Evolutionary conservation across 1,140 invertebrate genomes (phyloP).

Genomic region (Lethrus apterus): DNA sequence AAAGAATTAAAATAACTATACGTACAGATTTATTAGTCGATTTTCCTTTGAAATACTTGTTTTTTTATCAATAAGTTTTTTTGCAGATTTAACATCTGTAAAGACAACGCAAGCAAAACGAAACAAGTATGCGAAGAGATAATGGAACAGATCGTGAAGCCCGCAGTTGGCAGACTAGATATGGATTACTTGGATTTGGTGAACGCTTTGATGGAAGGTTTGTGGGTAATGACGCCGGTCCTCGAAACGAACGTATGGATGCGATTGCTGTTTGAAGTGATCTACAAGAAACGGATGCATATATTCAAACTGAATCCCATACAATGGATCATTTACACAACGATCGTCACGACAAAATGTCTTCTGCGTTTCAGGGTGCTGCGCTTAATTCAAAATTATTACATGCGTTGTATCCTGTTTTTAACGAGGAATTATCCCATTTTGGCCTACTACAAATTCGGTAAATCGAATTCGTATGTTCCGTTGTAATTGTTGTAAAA

Average conservation of each 20-base stretch:
- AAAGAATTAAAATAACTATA: neutral
- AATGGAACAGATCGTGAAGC: conserved; percentile 21
- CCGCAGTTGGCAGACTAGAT: conserved; percentile 20
- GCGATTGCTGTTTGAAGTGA: conserved; percentile 8
- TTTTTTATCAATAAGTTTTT: too few relatives aligned
- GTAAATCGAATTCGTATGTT: too few relatives aligned
- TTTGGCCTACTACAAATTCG: too few relatives aligned
- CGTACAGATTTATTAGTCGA: neutral
- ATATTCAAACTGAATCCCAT: conserved; percentile 3
- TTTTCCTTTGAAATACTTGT: neutral
- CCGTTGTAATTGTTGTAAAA: too few relatives aligned
- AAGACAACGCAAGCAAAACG: conserved; percentile 33
- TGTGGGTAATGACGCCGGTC: conserved; percentile 31
- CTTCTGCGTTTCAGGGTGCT: too few relatives aligned
- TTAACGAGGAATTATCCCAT: too few relatives aligned
- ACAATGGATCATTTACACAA: neutral
- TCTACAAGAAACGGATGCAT: neutral
- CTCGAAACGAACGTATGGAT: conserved; percentile 22
- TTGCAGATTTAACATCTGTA: conserved; percentile 37
- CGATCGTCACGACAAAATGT: too few relatives aligned
- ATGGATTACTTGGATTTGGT: conserved; percentile 28
- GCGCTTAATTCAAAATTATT: too few relatives aligned
- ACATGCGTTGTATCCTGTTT: too few relatives aligned
- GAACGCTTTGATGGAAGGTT: conserved; percentile 25
- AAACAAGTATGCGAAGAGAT: conserved; percentile 30